These are phyloP conservation scores for Clarias laeviceps DNA, from an alignment of 2,797 vertebrate genomes.

Conservation along the genomic window DNA sequence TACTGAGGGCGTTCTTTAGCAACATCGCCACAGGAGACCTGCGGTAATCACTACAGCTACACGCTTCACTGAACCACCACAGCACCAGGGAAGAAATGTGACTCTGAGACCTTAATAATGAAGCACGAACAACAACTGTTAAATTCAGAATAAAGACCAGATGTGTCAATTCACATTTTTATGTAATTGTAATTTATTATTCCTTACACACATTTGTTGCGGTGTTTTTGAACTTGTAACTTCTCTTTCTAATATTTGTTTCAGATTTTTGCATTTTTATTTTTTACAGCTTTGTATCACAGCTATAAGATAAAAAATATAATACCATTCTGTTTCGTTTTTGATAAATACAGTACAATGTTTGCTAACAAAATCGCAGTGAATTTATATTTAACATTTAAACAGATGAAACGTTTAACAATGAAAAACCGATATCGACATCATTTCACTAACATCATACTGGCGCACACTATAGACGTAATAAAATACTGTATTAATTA, in stretches of 20 bases:
- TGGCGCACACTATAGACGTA: neutral
- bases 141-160: neutral
- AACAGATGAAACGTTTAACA: neutral
- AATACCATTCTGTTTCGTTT: too few species aligned
- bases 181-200: too few species aligned
- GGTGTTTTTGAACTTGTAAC: neutral
- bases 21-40: neutral
- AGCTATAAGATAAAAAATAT: neutral
- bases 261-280: neutral
- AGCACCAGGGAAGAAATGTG: neutral
- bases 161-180: neutral
- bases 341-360: too few species aligned
- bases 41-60: neutral
- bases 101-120: neutral
- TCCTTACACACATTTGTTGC: neutral
- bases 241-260: neutral
- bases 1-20: conserved; percentile 12
- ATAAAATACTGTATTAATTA: neutral
- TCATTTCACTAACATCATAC: neutral
- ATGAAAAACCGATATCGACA: neutral
- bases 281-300: neutral
- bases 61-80: neutral
- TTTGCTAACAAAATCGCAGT: neutral
- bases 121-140: neutral
- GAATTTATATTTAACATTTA: neutral